These are phyloP conservation scores for Nysson spinosus DNA, from an alignment of 2,888 invertebrate genomes.

Conservation along the genomic window DNA sequence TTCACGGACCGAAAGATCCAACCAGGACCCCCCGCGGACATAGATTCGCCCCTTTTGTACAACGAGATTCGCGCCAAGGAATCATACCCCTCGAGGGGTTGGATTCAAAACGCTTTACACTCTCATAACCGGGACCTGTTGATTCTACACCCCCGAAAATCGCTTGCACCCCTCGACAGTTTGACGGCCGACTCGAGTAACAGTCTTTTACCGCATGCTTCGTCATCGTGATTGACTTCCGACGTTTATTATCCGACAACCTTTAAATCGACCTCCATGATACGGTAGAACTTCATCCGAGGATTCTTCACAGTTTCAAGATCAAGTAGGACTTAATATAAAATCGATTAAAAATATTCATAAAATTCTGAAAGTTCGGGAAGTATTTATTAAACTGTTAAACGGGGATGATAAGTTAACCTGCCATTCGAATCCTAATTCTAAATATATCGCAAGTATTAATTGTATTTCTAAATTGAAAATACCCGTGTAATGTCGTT, in stretches of 20 bases:
- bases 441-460: no score
- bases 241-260: background rate
- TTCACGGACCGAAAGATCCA: slow-evolving; percentile 19
- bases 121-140: slow-evolving; percentile 76
- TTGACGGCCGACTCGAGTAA: slow-evolving; percentile 10
- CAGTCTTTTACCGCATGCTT: slow-evolving; percentile 30
- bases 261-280: background rate
- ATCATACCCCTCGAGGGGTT: slow-evolving; percentile 72
- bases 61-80: slow-evolving; percentile 70
- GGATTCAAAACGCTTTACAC: slow-evolving; percentile 77
- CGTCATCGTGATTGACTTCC: slow-evolving; percentile 38
- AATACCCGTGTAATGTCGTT: no score
- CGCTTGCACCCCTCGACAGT: slow-evolving; percentile 33
- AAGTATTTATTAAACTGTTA: no score
- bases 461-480: no score
- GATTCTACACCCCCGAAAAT: slow-evolving; percentile 63
- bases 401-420: no score
- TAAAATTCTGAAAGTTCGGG: no score
- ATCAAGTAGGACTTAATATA: no score
- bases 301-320: no score
- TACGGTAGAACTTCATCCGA: no score
- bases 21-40: slow-evolving; percentile 59
- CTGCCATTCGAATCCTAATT: no score
- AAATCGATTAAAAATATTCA: no score
- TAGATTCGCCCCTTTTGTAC: slow-evolving; percentile 65